Base-by-base conservation (phyloP, 2,113 vertebrate genomes). In the Antechinus flavipes region DNA sequence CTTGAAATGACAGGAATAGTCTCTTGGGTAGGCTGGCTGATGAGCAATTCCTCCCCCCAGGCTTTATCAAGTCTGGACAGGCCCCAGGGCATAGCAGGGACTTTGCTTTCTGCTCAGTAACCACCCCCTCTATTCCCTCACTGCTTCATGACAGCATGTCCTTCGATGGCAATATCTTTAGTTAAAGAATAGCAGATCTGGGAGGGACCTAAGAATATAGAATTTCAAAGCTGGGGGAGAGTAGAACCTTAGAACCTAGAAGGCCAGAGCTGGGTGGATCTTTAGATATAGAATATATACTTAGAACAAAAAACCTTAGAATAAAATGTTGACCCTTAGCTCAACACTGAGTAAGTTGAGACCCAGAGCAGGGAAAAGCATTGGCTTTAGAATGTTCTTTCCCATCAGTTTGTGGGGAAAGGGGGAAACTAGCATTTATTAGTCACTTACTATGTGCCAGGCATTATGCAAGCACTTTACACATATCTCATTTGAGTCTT, bases 1-100 rank as follows among this genome's bases (percentile, higher is more conserved):
- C 68, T 84, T 84, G 68, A 84, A n/a, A 84, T 84, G 68, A 84
- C 68, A 84, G n/a, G 68, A 84, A 84, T 84, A 84, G 68, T n/a
- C 68, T 42, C 16, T 84, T 76, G 68, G 68, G n/a, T 42, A 84
- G n/a, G 68, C n/a, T 84, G 68, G n/a, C n/a, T 84, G 68, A n/a
- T 84, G 68, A 84, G n/a, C 68, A 42, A 23, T 84, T 42, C 68
- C 68, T 76, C 19, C 68, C 68, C 68, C 68, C 68, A 42, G 68
- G 68, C 68, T 84, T n/a, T 84, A 84, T 84, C 68, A 42, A 42
- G 68, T 84, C 68, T 84, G 68, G 68, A 84, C 68, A 84, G 68
- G 68, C 68, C 68, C 14, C 7, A 84, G 68, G 68, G 68, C 68
- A 42, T 84, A 42, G 68, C 68, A 84, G n/a, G n/a, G 68, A 84